A percentile compares a stretch with the other conserved stretches of the same genome.
phyloP scores from a whole-genome alignment of 2,888 invertebrate species.

The Spialia ferax region DNA sequence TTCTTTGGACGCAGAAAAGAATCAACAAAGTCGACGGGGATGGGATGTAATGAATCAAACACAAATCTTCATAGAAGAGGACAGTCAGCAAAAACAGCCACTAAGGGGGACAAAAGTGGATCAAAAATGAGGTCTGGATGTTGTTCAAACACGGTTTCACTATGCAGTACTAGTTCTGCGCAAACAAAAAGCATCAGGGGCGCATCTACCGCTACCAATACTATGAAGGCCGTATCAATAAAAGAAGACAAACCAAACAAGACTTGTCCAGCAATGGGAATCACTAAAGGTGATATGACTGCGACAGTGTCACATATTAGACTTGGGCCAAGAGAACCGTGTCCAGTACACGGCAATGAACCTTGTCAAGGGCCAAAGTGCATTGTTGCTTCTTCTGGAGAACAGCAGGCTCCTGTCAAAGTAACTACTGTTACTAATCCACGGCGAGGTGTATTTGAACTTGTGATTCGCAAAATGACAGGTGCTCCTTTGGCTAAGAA shows the following conservation, averaged over 20 bases:
- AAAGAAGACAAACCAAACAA: conserved; percentile 56
- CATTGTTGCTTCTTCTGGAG: conserved; percentile 56
- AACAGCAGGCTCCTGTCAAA: conserved; percentile 67
- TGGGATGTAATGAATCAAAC: conserved; percentile 59
- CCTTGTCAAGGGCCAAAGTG: conserved; percentile 74
- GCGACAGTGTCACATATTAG: conserved; percentile 73
- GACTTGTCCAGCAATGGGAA: conserved; percentile 55
- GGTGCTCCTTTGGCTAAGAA: conserved; percentile 77
- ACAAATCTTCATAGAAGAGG: conserved; percentile 48
- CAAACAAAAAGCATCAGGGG: conserved; percentile 55
- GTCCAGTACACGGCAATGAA: conserved; percentile 64
- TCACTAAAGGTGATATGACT: conserved; percentile 63
- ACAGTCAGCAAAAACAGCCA: conserved; percentile 44
- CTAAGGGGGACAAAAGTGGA: conserved; percentile 42
- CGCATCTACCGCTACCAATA: conserved; percentile 52
- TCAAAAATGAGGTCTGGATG: conserved; percentile 32
- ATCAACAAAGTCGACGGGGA: conserved; percentile 56
- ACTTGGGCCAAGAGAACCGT: conserved; percentile 67
- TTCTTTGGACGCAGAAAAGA: conserved; percentile 67
- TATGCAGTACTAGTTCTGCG: conserved; percentile 38
- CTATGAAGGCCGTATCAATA: conserved; percentile 63
- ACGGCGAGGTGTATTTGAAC: conserved; percentile 77
- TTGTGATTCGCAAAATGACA: conserved; percentile 72
- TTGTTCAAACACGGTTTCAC: conserved; percentile 19
- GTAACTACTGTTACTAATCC: conserved; percentile 69